Evolutionary conservation across 2,113 vertebrate genomes (phyloP).

Genomic region (Rissa tridactyla): DNA sequence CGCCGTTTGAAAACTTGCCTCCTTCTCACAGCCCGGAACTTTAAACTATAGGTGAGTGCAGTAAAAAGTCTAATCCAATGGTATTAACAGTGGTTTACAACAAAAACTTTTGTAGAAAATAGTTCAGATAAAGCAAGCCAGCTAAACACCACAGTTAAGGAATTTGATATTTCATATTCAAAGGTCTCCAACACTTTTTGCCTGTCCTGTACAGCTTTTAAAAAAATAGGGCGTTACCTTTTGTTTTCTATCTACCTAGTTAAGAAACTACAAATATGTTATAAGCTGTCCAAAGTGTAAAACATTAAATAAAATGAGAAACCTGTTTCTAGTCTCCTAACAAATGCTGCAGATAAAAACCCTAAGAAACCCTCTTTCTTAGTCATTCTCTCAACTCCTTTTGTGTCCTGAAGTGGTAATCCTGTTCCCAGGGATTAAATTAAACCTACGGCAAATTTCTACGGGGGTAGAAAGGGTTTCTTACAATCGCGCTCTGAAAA

Average conservation of each 20-base stretch:
- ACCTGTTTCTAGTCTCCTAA: slow-evolving; percentile 51
- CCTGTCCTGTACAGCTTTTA: slow-evolving; percentile 58
- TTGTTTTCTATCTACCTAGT: slow-evolving; percentile 17
- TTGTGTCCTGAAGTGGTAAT: background rate
- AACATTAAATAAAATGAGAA: slow-evolving; percentile 47
- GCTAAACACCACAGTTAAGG: background rate
- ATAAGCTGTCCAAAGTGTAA: slow-evolving; percentile 41
- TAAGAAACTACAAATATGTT: slow-evolving; percentile 52
- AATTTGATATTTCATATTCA: background rate
- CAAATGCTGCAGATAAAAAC: slow-evolving; percentile 51
- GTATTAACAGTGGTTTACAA: slow-evolving; percentile 6
- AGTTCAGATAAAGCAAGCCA: slow-evolving; percentile 20
- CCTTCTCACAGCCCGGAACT: background rate
- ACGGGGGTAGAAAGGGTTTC: background rate
- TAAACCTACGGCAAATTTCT: background rate
- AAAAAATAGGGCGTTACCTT: slow-evolving; percentile 65
- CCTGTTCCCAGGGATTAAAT: slow-evolving; percentile 26
- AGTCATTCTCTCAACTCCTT: background rate
- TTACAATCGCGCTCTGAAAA: background rate
- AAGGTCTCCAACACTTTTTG: slow-evolving; percentile 3
- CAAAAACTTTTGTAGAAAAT: background rate
- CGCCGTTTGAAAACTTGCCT: background rate
- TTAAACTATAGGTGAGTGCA: background rate
- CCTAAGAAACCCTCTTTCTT: background rate
- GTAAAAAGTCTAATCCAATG: background rate